Base-by-base conservation (phyloP, 92 coral and sea anemone species). In the Actinostola sp. region DNA sequence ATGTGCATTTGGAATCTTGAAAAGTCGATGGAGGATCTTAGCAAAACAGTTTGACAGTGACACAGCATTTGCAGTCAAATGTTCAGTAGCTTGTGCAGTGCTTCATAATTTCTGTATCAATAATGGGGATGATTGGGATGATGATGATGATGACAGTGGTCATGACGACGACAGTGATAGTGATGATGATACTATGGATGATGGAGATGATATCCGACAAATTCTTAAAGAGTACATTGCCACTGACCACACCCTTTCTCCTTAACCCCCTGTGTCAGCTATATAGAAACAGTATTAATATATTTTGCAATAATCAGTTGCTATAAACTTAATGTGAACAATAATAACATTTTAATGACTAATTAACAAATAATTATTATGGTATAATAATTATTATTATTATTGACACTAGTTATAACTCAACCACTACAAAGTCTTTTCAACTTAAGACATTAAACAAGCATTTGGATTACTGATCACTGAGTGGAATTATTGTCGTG, bases 21-120 rank as follows among this genome's bases (percentile, higher is more conserved):
- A 76, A 55, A 70, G 83, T 26, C 75, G 80, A 42, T 83, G 63
- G 84, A 45, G 84, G 32, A 84, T 84, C 49, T 39, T 84, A 55
- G 61, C 43, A 41, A 74, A 84, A 63, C 67, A 70, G 34, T 34
- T 84, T 23, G 84, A 84, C 65, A 84, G 79, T 72, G 62, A 75
- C 28, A 82, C 73, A 15, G 63, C 77, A 8, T 82, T 82, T 66
- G 75, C 48, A n/a, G 46, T 52, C 14, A 56, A 78, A 59, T 35
- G 41, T 31, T 23, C 64, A 31, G 35, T 68, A 8, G 83, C 83
- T 25, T 67, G 83, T 44, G 36, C 59, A 41, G 41, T 75, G 0
- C 29, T 75, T 21, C 80, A 63, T 63, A 75, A 75, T 63, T 46
- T 61, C 41, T 75, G 80, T 36, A 75, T 75, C 12, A 60, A 75